Conservation (phyloP, 2,797 vertebrate species). For the Pristis pectinata region DNA sequence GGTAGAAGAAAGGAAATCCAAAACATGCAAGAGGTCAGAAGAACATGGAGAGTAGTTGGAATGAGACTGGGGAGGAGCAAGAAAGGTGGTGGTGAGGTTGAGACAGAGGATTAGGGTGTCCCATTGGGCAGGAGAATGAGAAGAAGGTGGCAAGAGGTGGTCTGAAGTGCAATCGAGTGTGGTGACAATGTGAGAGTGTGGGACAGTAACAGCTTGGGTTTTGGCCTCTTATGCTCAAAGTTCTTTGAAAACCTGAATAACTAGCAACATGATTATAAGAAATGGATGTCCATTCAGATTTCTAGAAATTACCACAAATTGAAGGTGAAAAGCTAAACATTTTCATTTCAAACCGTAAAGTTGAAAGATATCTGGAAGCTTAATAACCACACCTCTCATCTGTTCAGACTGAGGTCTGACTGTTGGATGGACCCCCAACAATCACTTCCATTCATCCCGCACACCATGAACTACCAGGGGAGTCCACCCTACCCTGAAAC, state of each 20-base stretch:
- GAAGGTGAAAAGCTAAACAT: not conserved
- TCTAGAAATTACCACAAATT: not conserved
- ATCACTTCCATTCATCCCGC: not conserved
- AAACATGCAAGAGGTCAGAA: not conserved
- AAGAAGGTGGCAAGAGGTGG: not conserved
- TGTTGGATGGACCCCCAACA: not conserved
- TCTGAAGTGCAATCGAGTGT: not conserved
- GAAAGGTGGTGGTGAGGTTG: not conserved
- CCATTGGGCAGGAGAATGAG: too few species aligned
- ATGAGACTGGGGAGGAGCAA: not conserved
- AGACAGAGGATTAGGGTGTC: not conserved
- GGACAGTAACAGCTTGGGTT: not conserved
- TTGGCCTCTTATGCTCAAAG: not conserved
- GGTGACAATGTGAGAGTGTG: too few species aligned
- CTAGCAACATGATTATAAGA: not conserved
- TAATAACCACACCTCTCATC: not conserved
- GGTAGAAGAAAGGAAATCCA: not conserved
- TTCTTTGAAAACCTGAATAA: not conserved
- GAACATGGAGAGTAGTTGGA: not conserved
- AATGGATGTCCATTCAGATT: not conserved
- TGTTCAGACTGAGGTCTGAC: not conserved
- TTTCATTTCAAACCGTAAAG: not conserved
- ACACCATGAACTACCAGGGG: not conserved
- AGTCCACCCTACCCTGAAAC: not conserved
- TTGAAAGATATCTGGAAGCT: not conserved